Evolutionary conservation across 1,140 invertebrate species (phyloP).

Genomic region (Heliconius nattereri): DNA sequence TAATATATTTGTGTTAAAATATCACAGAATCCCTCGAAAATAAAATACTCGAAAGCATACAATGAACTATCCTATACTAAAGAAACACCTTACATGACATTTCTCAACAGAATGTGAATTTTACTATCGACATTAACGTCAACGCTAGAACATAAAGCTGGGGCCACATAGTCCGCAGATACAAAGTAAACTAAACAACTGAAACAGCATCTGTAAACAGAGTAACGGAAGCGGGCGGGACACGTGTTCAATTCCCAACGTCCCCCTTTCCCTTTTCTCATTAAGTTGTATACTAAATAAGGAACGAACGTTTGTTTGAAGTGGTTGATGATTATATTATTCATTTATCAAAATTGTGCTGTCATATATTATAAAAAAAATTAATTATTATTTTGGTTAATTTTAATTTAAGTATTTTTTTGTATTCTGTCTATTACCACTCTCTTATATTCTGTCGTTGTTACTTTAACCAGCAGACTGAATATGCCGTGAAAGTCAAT

Average conservation of each 20-base stretch:
- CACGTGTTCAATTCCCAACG: constrained; percentile 39
- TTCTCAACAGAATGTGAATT: constrained; percentile 25
- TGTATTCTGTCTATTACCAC: no score
- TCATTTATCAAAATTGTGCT: constrained; percentile 1
- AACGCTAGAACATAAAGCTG: constrained; percentile 22
- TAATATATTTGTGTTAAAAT: no score
- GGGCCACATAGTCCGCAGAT: constrained; percentile 32
- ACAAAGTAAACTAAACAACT: constrained; percentile 44
- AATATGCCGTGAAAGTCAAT: no score
- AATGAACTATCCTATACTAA: neutral
- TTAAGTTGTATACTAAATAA: constrained; percentile 43
- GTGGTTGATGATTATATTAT: constrained; percentile 30
- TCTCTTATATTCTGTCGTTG: no score
- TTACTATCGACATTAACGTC: constrained; percentile 31
- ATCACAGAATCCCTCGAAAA: neutral
- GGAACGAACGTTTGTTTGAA: constrained; percentile 37
- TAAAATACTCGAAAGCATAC: neutral
- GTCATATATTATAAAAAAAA: neutral
- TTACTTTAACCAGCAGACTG: no score
- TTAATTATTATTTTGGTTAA: neutral
- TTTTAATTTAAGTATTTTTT: no score
- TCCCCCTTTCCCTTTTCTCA: constrained; percentile 40
- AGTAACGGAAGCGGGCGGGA: constrained; percentile 40
- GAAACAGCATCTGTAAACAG: constrained; percentile 41
- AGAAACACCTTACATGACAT: constrained; percentile 12